A percentile compares a stretch with the other conserved stretches of the same genome.
phyloP scores from a whole-genome alignment of 2,113 vertebrate species.

The Ursus arctos region DNA sequence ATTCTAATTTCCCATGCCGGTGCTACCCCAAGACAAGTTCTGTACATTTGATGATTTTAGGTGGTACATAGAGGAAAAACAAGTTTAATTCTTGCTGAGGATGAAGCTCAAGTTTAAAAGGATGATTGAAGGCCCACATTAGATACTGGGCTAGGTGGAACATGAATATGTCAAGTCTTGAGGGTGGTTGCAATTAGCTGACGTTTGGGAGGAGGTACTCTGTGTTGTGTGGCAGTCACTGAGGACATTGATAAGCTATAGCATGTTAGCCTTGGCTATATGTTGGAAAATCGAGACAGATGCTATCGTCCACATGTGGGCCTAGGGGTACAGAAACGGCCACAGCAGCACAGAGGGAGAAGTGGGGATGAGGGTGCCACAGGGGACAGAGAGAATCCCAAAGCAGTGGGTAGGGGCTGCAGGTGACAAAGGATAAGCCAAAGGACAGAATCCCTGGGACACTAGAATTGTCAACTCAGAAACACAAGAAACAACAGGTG shows the following conservation, averaged over 20 bases:
- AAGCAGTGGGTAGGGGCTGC: background rate
- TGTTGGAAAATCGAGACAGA: background rate
- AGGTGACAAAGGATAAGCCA: background rate
- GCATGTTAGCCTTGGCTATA: background rate
- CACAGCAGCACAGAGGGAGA: background rate
- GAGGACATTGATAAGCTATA: background rate
- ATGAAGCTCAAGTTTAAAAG: constrained; percentile 1
- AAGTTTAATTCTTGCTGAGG: constrained; percentile 31
- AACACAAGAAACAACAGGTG: background rate
- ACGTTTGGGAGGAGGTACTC: background rate
- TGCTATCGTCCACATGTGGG: background rate
- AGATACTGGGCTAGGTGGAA: background rate
- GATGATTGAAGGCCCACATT: background rate
- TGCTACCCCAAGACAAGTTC: constrained; percentile 19
- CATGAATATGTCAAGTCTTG: background rate
- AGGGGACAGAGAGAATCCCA: background rate
- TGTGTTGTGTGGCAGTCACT: background rate
- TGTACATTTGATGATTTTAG: constrained; percentile 3
- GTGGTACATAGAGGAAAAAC: background rate
- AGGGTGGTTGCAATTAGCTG: background rate
- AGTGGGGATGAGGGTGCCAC: background rate
- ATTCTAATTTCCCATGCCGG: background rate
- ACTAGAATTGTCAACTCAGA: background rate
- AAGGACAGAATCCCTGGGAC: background rate
- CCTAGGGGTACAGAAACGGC: background rate